phyloP scores from a whole-genome alignment of 2,888 invertebrate species.

The Eupeodes luniger region DNA sequence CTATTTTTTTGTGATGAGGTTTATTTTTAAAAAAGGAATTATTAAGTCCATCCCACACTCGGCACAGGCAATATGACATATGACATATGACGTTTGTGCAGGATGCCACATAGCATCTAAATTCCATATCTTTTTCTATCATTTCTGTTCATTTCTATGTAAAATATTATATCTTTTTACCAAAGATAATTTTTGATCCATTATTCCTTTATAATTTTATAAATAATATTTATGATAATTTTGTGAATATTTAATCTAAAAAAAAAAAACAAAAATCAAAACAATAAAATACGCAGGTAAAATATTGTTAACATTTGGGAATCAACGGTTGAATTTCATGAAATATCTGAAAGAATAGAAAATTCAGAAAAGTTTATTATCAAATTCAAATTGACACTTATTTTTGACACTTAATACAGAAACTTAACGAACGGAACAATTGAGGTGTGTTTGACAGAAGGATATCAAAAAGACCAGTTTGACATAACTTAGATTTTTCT shows the following conservation, averaged over 20 bases:
- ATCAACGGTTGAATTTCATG: constrained; percentile 47
- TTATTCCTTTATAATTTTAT: constrained; percentile 50
- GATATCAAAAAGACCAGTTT: not conserved
- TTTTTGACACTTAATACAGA: not conserved
- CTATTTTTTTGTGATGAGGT: constrained; percentile 64
- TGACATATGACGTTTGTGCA: constrained; percentile 10
- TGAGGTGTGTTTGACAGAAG: not conserved
- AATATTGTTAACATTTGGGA: constrained; percentile 20
- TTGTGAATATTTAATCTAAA: constrained; percentile 35
- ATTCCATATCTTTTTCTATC: constrained; percentile 62
- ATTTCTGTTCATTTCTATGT: constrained; percentile 72
- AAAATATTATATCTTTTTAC: not conserved
- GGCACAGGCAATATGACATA: not conserved
- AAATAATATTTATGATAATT: constrained; percentile 14
- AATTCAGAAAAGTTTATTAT: not conserved
- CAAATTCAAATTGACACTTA: not conserved
- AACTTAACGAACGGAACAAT: not conserved
- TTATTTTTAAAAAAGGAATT: constrained; percentile 49
- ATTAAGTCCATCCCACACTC: constrained; percentile 50
- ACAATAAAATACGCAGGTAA: constrained; percentile 48
- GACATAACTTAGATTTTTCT: not conserved
- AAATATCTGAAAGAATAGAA: constrained; percentile 63
- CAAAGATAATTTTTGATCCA: constrained; percentile 60
- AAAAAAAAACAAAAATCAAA: constrained; percentile 40
- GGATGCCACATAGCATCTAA: constrained; percentile 61